Evolutionary conservation across 1,140 invertebrate genomes (phyloP), one percentile per base, ranked within the genome.

Genomic region (Probaryconus sp.): DNA sequence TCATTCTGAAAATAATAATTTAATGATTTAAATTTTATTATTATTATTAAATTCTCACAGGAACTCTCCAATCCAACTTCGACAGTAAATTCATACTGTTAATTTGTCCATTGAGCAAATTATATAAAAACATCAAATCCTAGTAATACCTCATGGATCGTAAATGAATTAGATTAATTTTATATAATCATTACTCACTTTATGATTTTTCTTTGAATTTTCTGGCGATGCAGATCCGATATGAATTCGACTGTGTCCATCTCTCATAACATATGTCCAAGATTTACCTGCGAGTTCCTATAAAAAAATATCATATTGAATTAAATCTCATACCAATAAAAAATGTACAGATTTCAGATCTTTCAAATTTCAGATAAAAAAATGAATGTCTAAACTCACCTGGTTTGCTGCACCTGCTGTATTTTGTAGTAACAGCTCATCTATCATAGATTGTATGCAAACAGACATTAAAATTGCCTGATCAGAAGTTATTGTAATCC

Each of bases 391-490:
- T n/a, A n/a, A n/a, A n/a, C 43, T 43, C 65, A 89, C 87, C 78
- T 85, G 78, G 72, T 73, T 84, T 81, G 73, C 82, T 10, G 76
- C 76, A 42, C 58, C 85, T 68, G 91, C 91, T 79, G 91, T 90
- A 83, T 93, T 94, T 85, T 95, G 95, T 72, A 94, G 89, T 74
- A 98, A 89, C 68, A 99, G 88, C 85, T 99, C 96, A 84, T 98
- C 96, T 0, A 98, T 97, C 91, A 98, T 96, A 1, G 93, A 92
- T 85, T 98, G 96, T 42, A 98, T 89, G 85, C 95, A 98, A 43
- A 97, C 93, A 38, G 96, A 98, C 90, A 99, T 97, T 30, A 98
- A 91, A 83, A 98, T 97, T 7, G 97, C 95, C 87, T 97, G 95
- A 51, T 95, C 92, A 76, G 95, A 98, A 26, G 91, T 90, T 55